Percentiles rank a stretch among this genome's conserved stretches.
Evolutionary conservation across 2,113 vertebrate genomes (phyloP).

Genomic region (Tursiops truncatus): DNA sequence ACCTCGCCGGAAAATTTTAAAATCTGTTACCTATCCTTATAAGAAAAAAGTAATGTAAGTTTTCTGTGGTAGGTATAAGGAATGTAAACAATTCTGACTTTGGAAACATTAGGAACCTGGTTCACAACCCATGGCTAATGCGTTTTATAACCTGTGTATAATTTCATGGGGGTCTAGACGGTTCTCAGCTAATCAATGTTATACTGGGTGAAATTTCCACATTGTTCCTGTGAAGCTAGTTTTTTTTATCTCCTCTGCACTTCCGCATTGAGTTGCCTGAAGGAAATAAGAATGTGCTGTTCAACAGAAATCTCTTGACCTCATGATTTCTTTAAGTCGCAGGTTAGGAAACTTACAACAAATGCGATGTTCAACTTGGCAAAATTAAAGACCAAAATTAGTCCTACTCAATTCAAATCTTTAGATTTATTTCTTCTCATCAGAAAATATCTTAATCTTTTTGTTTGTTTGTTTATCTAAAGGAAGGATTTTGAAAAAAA

Average conservation of each 20-base stretch:
- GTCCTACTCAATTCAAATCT: background rate
- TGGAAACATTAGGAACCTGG: conserved; percentile 56
- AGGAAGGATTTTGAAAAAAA: conserved; percentile 2
- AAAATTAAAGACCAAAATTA: background rate
- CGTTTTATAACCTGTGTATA: conserved; percentile 40
- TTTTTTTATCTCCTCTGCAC: background rate
- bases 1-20: conserved; percentile 57
- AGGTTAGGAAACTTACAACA: conserved; percentile 43
- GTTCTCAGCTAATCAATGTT: background rate
- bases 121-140: conserved; percentile 34
- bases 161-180: conserved; percentile 57
- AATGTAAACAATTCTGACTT: conserved; percentile 74
- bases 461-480: background rate
- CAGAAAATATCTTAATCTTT: background rate
- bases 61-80: conserved; percentile 68
- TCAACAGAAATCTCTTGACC: background rate
- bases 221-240: background rate
- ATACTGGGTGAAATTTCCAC: conserved; percentile 21
- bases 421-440: background rate
- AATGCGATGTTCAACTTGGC: background rate
- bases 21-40: conserved; percentile 64
- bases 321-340: background rate
- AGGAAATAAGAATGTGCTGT: conserved; percentile 6
- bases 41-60: conserved; percentile 61
- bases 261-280: background rate